Evolutionary conservation across 2,113 vertebrate species (phyloP).

Genomic region (human): DNA sequence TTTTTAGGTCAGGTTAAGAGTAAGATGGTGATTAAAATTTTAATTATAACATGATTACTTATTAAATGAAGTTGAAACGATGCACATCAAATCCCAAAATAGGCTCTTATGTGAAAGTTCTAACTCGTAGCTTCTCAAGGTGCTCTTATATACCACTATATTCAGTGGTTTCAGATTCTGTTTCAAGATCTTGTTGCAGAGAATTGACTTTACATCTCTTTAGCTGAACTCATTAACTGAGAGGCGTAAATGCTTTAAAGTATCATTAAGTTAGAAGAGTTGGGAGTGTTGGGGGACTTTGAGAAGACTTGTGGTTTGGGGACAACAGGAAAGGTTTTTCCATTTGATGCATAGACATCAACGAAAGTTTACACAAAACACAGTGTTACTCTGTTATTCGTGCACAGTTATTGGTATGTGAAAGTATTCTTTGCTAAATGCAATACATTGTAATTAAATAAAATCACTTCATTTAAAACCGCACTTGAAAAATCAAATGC

Average conservation of each 20-base stretch:
- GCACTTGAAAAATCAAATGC: neutral
- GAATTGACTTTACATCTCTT: neutral
- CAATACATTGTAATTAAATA: constrained; percentile 3
- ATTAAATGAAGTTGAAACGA: neutral
- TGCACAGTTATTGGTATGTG: neutral
- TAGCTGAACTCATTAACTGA: neutral
- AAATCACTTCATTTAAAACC: constrained; percentile 4
- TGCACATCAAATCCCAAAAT: neutral
- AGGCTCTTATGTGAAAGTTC: neutral
- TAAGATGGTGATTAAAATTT: neutral
- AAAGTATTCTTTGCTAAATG: neutral
- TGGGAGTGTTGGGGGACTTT: accelerated
- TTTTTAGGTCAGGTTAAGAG: neutral
- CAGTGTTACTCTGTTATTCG: neutral
- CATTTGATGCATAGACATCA: neutral
- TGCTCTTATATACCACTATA: neutral
- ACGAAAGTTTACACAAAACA: neutral
- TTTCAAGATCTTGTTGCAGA: neutral
- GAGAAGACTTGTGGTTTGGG: neutral
- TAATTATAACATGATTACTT: neutral
- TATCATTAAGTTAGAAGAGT: neutral
- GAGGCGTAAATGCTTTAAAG: neutral
- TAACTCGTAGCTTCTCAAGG: neutral
- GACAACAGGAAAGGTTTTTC: neutral
- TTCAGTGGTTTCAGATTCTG: neutral